These are phyloP conservation scores for Brachycybe producta DNA, from an alignment of 2,888 invertebrate genomes.

Conservation along the genomic window DNA sequence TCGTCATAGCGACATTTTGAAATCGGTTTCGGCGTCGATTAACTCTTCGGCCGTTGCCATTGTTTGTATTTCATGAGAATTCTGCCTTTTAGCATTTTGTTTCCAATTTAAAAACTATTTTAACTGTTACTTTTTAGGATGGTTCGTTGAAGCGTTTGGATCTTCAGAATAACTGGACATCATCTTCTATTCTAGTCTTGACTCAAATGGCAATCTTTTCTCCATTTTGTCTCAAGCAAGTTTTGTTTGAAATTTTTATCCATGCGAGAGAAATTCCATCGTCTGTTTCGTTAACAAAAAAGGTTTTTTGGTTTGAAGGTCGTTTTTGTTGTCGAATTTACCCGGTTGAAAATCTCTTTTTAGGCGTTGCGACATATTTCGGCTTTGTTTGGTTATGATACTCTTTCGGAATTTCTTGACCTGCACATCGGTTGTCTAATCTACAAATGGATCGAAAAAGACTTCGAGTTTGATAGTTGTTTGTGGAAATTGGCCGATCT, in stretches of 20 bases:
- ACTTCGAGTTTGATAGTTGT: not conserved
- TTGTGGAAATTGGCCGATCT: not conserved
- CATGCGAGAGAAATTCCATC: constrained; percentile 8
- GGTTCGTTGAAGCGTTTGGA: not conserved
- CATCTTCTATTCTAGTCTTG: not conserved
- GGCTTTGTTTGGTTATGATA: not conserved
- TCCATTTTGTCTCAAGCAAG: not conserved
- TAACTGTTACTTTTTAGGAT: not conserved
- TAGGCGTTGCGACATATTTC: constrained; percentile 1
- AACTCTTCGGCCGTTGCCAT: not conserved
- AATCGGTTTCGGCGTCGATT: not conserved
- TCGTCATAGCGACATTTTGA: not conserved
- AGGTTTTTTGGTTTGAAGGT: not conserved
- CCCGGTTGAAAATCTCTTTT: not conserved
- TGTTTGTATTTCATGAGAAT: not conserved
- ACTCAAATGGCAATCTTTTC: not conserved
- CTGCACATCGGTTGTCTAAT: constrained; percentile 2
- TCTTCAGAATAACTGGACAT: constrained; percentile 1
- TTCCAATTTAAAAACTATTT: too few relatives aligned
- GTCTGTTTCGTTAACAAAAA: constrained; percentile 1
- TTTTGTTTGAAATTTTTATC: not conserved
- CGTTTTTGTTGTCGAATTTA: not conserved
- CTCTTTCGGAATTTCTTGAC: not conserved
- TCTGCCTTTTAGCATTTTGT: too few relatives aligned
- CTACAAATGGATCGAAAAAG: not conserved